phyloP scores from a whole-genome alignment of 2,888 invertebrate species.

The Acanthosepion pharaonis region DNA sequence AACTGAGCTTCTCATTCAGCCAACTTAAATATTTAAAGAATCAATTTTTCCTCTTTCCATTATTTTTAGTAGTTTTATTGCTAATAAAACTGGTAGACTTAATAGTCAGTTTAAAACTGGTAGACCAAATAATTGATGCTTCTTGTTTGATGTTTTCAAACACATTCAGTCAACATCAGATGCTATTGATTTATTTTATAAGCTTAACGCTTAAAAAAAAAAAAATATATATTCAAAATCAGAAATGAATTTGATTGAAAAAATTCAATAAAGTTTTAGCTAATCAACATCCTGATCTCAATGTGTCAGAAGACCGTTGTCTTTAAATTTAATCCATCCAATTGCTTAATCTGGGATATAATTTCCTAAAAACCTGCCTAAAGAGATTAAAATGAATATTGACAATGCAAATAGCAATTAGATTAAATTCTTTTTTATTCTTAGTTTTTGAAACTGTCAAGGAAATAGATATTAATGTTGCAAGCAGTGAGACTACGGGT shows the following conservation, averaged over 20 bases:
- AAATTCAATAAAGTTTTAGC: conserved; percentile 33
- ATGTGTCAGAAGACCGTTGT: neutral
- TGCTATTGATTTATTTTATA: neutral
- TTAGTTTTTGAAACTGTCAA: conserved; percentile 35
- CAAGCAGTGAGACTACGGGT: neutral
- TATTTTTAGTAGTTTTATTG: too few species aligned
- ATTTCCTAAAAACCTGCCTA: conserved; percentile 14
- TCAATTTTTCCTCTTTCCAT: too few species aligned
- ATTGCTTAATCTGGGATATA: neutral
- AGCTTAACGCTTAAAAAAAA: neutral
- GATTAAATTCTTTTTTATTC: neutral
- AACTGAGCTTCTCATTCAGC: too few species aligned
- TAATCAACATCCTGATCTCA: neutral
- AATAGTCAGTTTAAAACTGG: too few species aligned
- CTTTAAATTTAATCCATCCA: neutral
- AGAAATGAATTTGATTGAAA: neutral
- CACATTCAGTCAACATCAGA: neutral
- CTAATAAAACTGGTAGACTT: too few species aligned
- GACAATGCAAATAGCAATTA: neutral
- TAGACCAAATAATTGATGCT: too few species aligned
- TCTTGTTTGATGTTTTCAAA: neutral
- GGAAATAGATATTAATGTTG: neutral
- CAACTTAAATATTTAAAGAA: too few species aligned
- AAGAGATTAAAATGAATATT: conserved; percentile 7
- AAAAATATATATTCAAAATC: neutral